Evolutionary conservation across 2,113 vertebrate genomes (phyloP), one percentile per base, ranked within the genome.

Genomic region (Misgurnus anguillicaudatus): DNA sequence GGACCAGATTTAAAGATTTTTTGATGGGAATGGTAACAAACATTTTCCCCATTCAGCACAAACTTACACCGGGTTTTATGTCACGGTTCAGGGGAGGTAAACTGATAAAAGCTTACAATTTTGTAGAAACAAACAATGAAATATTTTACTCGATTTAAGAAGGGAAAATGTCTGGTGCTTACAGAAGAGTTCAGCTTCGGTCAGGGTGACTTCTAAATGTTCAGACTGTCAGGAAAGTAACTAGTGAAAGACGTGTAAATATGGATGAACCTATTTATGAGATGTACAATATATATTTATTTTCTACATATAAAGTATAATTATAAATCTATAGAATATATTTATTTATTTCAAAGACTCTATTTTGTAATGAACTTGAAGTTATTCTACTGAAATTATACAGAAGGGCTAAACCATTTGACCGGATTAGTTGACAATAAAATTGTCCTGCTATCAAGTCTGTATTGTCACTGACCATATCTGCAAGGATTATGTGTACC

Each of bases 301-400:
- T 99, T 98, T 93, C 89, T 88, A 90, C 97, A 94, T 99, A 97
- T 97, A 95, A 96, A 94, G 94, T 96, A 93, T 95, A 94, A 96
- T 96, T 96, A 94, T 95, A 93, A 91, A 94, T 98, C 96, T 98
- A 97, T 99, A 98, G 98, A 99, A 98, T 98, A 95, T 98, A 98
- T 98, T 98, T 98, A 99, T 99, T 99, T 99, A 99, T 99, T 99
- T 95, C 94, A 92, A 94, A 94, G 91, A 91, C 89, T 94, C 87
- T 94, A 93, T 94, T 94, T 94, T 94, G 91, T 92, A 92, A 92
- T 88, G 90, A 93, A 92, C 90, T 91, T 92, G 90, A 93, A 92
- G 88, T 90, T 90, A 91, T 92, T 93, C 90, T 94, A 94, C 91
- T 93, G 93, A 92, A 90, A 89, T 85, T 82, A 90, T 86, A 88